Base-by-base conservation (phyloP, 1,140 invertebrate genomes). In the Physella acuta region DNA sequence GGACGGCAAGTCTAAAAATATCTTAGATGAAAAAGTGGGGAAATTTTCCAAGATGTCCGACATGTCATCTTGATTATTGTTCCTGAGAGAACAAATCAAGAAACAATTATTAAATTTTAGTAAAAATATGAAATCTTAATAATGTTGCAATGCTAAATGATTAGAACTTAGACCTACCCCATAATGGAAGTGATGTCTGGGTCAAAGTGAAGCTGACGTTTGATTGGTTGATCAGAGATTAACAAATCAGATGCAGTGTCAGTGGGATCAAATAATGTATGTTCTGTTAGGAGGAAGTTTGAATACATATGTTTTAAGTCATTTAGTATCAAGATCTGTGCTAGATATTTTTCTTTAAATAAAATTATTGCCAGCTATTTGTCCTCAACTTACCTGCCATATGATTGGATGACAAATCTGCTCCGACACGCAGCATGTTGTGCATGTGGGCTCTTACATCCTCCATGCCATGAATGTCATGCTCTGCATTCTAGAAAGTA, bases 21-120 rank as follows among this genome's bases (percentile, higher is more conserved):
- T 76, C 53, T 76, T 76, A 14, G 77, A 79, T 16, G 78, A 75
- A 51, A 79, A 79, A 59, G 74, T 79, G 17, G 78, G 77, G 36
- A 81, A 81, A 51, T 74, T 79, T 14, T 81, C 79, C 49, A 77
- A 58, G n/a, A 81, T 68, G 2, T 79, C 78, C 24, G 78, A 71
- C 24, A 76, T 68, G 52, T 79, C 75, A 8, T 78, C 78, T 33
- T 71, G 73, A 20, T 58, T 66, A 4, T 65, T 74, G 26, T 62
- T 61, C 51, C 76, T 77, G 67, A 39, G 39, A 68, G 1, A 36
- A 20, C 1, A n/a, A 49, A 64, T 51, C 24, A 2, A 8, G 0
- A 51, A 8, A 51, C 39, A 64, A 31, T 30, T 5, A 51, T 14
- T 33, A 51, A 26, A 14, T 30, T 55, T 26, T 31, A 55, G 31